Percentiles rank a stretch among this genome's conserved stretches.
phyloP scores from a whole-genome alignment of 2,888 invertebrate genomes.

The Marronus borbonicus region DNA sequence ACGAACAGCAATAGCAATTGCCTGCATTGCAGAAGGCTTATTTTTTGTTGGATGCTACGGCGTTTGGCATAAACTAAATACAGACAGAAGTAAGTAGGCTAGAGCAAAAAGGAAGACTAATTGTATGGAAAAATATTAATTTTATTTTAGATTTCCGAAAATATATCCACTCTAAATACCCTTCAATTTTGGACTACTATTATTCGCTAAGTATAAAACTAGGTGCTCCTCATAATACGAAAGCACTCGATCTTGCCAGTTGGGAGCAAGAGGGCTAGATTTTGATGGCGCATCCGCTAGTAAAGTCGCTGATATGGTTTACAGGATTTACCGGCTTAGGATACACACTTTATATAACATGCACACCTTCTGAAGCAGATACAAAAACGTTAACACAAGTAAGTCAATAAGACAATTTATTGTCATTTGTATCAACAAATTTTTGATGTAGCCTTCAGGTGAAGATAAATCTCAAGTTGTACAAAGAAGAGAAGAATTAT shows the following conservation, averaged over 20 bases:
- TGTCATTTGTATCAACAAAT: constrained; percentile 35
- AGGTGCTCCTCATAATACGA: constrained; percentile 70
- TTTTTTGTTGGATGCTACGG: constrained; percentile 76
- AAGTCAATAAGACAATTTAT: constrained; percentile 47
- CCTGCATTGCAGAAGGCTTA: constrained; percentile 76
- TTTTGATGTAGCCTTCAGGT: constrained; percentile 46
- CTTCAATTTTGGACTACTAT: constrained; percentile 78
- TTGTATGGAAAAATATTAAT: background rate
- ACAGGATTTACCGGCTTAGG: constrained; percentile 75
- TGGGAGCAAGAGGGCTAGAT: constrained; percentile 74
- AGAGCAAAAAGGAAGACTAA: constrained; percentile 18
- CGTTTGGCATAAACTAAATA: constrained; percentile 80
- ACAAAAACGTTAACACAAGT: constrained; percentile 60
- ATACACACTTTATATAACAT: constrained; percentile 75
- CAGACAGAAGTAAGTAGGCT: constrained; percentile 77
- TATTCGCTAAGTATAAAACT: constrained; percentile 80
- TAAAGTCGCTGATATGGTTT: constrained; percentile 75
- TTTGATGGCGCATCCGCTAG: constrained; percentile 66
- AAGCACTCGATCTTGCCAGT: constrained; percentile 74
- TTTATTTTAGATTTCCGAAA: constrained; percentile 78
- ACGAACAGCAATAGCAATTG: constrained; percentile 72
- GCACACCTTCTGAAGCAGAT: constrained; percentile 71
- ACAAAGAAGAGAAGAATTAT: constrained; percentile 65
- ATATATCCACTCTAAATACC: constrained; percentile 79
- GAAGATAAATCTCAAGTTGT: constrained; percentile 58